Evolutionary conservation across 2,888 invertebrate genomes (phyloP).

Genomic region (Pilophorus perplexus): DNA sequence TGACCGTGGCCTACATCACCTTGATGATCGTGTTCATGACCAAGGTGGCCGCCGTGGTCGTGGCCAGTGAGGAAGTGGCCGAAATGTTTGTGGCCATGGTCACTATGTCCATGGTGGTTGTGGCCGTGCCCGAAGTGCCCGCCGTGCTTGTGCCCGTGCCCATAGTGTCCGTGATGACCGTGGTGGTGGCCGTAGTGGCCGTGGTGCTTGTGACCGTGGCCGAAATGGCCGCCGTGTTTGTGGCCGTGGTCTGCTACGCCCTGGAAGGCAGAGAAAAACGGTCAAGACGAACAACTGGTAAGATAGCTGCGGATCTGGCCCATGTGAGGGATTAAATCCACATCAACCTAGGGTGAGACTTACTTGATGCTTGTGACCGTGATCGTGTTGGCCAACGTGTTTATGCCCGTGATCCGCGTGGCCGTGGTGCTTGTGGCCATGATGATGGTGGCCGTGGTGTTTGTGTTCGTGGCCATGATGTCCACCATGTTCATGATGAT

Average conservation of each 20-base stretch:
- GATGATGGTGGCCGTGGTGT: conserved; percentile 46
- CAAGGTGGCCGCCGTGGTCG: conserved; percentile 54
- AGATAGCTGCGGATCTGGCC: no score
- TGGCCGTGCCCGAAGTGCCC: conserved; percentile 46
- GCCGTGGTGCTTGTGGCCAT: conserved; percentile 49
- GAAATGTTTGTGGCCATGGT: conserved; percentile 57
- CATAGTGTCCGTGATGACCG: conserved; percentile 43
- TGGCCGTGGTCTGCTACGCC: conserved; percentile 53
- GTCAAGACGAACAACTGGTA: no score
- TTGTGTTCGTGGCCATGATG: conserved; percentile 47
- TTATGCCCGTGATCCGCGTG: conserved; percentile 51
- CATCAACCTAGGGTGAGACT: not conserved
- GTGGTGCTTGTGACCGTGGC: conserved; percentile 54
- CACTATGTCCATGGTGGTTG: conserved; percentile 49
- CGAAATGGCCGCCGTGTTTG: conserved; percentile 56
- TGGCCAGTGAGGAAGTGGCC: conserved; percentile 54
- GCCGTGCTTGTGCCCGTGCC: conserved; percentile 44
- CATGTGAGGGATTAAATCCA: no score
- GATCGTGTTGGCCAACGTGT: conserved; percentile 53
- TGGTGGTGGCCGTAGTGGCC: conserved; percentile 51
- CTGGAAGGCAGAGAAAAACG: conserved; percentile 1
- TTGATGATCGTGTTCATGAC: conserved; percentile 55
- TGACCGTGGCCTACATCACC: conserved; percentile 42
- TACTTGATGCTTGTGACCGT: conserved; percentile 53
- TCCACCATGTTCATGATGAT: conserved; percentile 48